These are phyloP conservation scores for Alethe diademata DNA, from an alignment of 2,113 vertebrate species.

Conservation along the genomic window DNA sequence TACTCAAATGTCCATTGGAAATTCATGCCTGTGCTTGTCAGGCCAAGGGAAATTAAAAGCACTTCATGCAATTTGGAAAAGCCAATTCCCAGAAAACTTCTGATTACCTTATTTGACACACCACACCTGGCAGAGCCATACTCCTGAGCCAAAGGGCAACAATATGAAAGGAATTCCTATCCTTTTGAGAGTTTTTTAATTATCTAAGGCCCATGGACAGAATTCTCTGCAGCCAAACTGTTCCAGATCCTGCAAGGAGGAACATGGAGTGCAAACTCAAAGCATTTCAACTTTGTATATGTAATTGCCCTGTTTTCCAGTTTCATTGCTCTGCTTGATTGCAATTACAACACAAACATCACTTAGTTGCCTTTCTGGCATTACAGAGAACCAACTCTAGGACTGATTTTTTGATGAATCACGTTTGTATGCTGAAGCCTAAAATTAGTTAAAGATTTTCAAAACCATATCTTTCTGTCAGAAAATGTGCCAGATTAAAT, in stretches of 20 bases:
- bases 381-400: not conserved
- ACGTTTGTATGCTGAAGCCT: not conserved
- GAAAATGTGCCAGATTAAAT: constrained; percentile 11
- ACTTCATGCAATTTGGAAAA: not conserved
- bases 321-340: not conserved
- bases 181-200: not conserved
- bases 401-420: not conserved
- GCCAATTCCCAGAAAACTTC: not conserved
- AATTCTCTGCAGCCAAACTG: not conserved
- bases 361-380: not conserved
- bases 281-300: not conserved
- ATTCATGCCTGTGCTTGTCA: not conserved
- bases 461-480: not conserved
- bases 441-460: not conserved
- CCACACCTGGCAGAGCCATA: not conserved
- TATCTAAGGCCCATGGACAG: not conserved
- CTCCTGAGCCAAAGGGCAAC: not conserved
- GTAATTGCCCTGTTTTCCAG: not conserved
- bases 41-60: not conserved
- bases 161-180: not conserved
- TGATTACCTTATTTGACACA: not conserved
- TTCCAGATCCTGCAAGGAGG: not conserved
- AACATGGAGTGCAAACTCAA: not conserved
- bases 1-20: not conserved
- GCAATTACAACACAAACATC: not conserved